Evolutionary conservation across 2,888 invertebrate species (phyloP), one percentile per base, ranked within the genome.

Genomic region (Creontiades dilutus): DNA sequence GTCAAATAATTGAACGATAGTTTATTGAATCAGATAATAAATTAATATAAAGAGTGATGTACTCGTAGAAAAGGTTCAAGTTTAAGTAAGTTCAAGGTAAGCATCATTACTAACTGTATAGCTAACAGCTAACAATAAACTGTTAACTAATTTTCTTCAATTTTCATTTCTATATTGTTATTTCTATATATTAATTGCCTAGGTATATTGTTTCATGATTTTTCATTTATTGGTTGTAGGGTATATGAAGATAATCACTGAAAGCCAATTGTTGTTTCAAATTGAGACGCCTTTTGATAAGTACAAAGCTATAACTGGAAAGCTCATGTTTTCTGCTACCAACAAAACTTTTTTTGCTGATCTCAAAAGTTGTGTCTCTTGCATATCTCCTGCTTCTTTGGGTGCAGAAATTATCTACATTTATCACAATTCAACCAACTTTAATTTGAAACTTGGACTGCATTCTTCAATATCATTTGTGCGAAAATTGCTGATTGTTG

Each of bases 241-340:
- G 9, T 95, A 96, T 93, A 94, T 96, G 91, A 95, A 95, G 84
- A 95, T 95, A 80, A 93, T 97, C 28, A 96, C 96, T 0, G 96
- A 97, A 93, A 97, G 96, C 91, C 96, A 96, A 95, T 93, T 97
- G 0, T 94, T 94, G 0, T 95, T 97, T 23, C 97, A 97, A 93
- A 94, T 97, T 4, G 96, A 96, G 0, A 96, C 96, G 3, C 96
- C 96, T 0, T 93, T 96, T 82, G 95, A 96, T 84, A 95, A 95
- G 89, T 95, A 95, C 92, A 94, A 95, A 0, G 95, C 94, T 16
- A 94, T 96, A 27, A 94, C 95, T 0, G 96, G 96, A 0, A 94
- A 96, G 2, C 95, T 97, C 92, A 96, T 96, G 0, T 94, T 97
- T 89, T 95, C 96, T 0, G 96, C 97, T 91, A 94, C 94, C 7